phyloP scores from a whole-genome alignment of 2,888 invertebrate species.

The Uropetala carovei region DNA sequence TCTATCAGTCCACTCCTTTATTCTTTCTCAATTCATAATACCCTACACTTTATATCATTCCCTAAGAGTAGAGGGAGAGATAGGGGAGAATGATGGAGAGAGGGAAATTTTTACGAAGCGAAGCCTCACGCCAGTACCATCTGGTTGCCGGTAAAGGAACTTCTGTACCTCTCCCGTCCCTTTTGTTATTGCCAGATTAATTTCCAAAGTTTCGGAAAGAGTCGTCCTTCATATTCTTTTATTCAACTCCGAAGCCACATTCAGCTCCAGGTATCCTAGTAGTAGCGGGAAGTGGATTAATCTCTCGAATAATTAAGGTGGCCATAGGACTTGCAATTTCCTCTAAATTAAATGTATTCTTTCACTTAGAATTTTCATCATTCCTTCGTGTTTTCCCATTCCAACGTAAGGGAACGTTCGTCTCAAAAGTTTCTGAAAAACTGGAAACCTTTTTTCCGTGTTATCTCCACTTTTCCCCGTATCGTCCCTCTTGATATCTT shows the following conservation, averaged over 20 bases:
- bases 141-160: not conserved
- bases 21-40: not conserved
- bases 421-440: not conserved
- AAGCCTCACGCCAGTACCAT: not conserved
- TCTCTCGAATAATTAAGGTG: constrained; percentile 25
- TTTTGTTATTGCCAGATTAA: constrained; percentile 27
- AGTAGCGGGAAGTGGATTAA: not conserved
- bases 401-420: not conserved
- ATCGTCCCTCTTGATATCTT: not conserved
- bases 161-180: not conserved
- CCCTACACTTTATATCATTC: not conserved
- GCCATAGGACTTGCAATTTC: not conserved
- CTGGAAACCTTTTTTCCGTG: not conserved
- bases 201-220: constrained; percentile 16
- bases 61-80: not conserved
- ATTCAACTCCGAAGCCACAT: constrained; percentile 24
- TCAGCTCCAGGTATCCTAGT: constrained; percentile 23
- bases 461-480: not conserved
- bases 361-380: not conserved
- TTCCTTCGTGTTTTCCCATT: not conserved
- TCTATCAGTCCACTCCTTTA: not conserved
- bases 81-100: not conserved
- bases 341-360: not conserved
- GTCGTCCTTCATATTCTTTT: constrained; percentile 16
- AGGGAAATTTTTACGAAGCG: not conserved